Conservation (phyloP, 2,113 vertebrate species). For the Perognathus longimembris region DNA sequence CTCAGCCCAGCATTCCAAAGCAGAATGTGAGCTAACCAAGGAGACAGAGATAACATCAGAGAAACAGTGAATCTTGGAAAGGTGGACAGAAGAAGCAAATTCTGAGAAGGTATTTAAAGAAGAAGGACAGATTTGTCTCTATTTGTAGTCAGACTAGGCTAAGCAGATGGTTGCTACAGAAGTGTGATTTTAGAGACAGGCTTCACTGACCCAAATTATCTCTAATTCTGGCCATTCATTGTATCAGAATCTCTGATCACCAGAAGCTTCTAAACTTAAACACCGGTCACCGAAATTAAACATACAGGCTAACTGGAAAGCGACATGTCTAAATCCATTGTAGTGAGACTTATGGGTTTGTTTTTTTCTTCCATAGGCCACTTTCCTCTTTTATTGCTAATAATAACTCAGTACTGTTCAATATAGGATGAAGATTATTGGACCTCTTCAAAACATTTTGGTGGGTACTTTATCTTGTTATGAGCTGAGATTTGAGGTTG, state of each 20-base stretch:
- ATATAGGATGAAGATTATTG: not conserved
- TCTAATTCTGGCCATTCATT: conserved; percentile 48
- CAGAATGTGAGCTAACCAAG: not conserved
- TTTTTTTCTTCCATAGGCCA: not conserved
- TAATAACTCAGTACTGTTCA: not conserved
- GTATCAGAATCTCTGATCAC: conserved; percentile 25
- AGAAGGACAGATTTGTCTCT: conserved; percentile 50
- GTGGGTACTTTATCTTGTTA: not conserved
- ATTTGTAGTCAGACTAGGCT: conserved; percentile 54
- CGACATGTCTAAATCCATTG: not conserved
- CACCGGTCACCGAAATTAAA: not conserved
- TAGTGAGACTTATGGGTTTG: not conserved
- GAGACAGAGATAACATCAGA: not conserved
- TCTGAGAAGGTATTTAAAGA: conserved; percentile 61
- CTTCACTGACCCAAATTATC: conserved; percentile 32
- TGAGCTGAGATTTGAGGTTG: not conserved
- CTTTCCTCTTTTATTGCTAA: not conserved
- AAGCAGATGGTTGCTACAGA: conserved; percentile 50
- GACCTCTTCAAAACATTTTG: not conserved
- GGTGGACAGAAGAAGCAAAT: conserved; percentile 28
- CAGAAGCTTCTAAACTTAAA: conserved; percentile 20
- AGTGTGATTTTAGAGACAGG: conserved; percentile 34
- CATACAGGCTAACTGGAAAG: not conserved
- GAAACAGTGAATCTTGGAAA: conserved; percentile 38
- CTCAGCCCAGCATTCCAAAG: not conserved